Evolutionary conservation across 1,140 invertebrate species (phyloP).

Genomic region (Lordiphosa clarofinis): DNA sequence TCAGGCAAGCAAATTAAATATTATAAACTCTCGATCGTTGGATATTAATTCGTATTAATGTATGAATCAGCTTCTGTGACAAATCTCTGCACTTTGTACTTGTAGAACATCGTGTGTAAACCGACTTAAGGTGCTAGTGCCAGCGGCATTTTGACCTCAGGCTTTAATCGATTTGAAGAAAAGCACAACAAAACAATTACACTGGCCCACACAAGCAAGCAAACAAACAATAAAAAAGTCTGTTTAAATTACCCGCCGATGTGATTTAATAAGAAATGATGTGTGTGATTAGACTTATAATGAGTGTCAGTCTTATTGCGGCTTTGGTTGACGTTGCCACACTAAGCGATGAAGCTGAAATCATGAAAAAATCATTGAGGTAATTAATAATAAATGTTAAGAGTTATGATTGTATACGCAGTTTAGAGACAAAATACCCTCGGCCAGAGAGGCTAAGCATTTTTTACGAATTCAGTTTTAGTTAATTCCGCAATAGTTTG

Average conservation of each 20-base stretch:
- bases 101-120: neutral
- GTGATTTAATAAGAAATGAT: slow-evolving; percentile 23
- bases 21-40: slow-evolving; percentile 10
- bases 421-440: no score
- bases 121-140: slow-evolving; percentile 4
- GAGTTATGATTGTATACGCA: slow-evolving; percentile 1
- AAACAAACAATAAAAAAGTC: slow-evolving; percentile 3
- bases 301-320: slow-evolving; percentile 28
- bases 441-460: no score
- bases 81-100: neutral
- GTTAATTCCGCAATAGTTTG: no score
- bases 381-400: slow-evolving; percentile 16
- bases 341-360: slow-evolving; percentile 12
- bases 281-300: slow-evolving; percentile 31
- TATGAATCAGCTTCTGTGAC: slow-evolving; percentile 1
- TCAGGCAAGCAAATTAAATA: slow-evolving; percentile 22
- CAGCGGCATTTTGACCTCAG: slow-evolving; percentile 10
- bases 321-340: slow-evolving; percentile 16
- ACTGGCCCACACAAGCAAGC: slow-evolving; percentile 11
- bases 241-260: slow-evolving; percentile 6
- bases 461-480: neutral
- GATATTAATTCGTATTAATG: slow-evolving; percentile 7
- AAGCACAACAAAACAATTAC: slow-evolving; percentile 15
- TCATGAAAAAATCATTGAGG: slow-evolving; percentile 26
- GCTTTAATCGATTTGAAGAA: slow-evolving; percentile 8